A percentile compares a stretch with the other conserved stretches of the same genome.
phyloP scores from a whole-genome alignment of 1,140 invertebrate species.

The Drosophila eugracilis region DNA sequence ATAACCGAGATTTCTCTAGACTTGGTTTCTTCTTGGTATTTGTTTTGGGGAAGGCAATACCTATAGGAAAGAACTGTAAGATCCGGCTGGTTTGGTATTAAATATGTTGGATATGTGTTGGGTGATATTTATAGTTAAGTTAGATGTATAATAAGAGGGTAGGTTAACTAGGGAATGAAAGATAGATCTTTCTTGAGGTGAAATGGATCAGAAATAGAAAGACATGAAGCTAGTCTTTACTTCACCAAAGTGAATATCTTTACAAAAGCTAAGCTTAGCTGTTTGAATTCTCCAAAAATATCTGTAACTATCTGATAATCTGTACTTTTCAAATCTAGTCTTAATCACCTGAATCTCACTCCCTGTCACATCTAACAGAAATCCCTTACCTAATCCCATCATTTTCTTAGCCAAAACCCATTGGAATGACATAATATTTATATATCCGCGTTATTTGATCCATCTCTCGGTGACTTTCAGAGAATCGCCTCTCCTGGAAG shows the following conservation, averaged over 20 bases:
- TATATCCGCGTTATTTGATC: slow-evolving; percentile 38
- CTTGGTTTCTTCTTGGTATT: slow-evolving; percentile 5
- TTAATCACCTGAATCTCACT: too few species aligned
- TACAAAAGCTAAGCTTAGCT: too few species aligned
- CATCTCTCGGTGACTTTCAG: slow-evolving; percentile 6
- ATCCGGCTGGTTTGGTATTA: slow-evolving; percentile 13
- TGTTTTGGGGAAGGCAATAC: neutral
- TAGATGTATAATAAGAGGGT: neutral
- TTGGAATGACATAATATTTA: slow-evolving; percentile 29
- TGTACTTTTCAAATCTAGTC: too few species aligned
- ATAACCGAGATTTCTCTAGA: slow-evolving; percentile 57
- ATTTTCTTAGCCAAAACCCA: too few species aligned
- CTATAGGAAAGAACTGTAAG: slow-evolving; percentile 10
- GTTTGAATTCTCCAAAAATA: too few species aligned
- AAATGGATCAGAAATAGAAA: too few species aligned
- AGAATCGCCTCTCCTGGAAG: slow-evolving; percentile 14
- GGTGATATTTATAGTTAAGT: neutral
- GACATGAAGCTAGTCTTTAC: too few species aligned
- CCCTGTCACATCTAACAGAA: neutral
- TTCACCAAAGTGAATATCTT: too few species aligned
- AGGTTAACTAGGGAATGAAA: too few species aligned
- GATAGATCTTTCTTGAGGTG: too few species aligned
- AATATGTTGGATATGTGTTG: neutral
- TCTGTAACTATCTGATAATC: too few species aligned
- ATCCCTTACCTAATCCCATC: neutral